Base-by-base conservation (phyloP, 1,140 invertebrate species). In the Armadillidium nasatum region DNA sequence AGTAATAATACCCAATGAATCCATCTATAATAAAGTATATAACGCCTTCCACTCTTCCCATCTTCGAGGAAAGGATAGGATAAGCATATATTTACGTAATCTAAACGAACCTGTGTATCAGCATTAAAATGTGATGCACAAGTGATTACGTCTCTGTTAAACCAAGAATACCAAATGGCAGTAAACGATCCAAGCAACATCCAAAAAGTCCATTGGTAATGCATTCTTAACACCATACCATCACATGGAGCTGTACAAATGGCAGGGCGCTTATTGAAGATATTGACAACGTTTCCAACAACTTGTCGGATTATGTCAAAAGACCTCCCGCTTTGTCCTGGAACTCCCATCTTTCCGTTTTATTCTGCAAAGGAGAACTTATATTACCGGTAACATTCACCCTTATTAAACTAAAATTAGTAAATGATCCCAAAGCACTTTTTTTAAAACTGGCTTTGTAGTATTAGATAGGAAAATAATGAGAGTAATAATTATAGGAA, bases 151-250 rank as follows among this genome's bases (percentile, higher is more conserved):
- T 75, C 73, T 67, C 73, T 75, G 60, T 75, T 46, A 54, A 75
- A 75, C 73, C 73, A 75, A 10, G 54, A 68, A 44, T 75, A 75
- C 73, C 73, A 75, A 33, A 75, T 66, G 44, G 73, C 73, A 21
- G 73, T 60, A 44, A 75, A 75, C n/a, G 46, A 44, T 67, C 73
- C 73, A 10, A 75, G 66, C 66, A 75, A 68, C 13, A 68, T 54
- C 73, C 73, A 75, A 45, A 75, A 75, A 7, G 73, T 75, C 73
- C 73, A 75, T n/a, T 75, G 73, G 54, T 75, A 75, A 23, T 75
- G 73, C 73, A 75, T 75, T 54, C 68, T 75, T 22, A 75, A 60
- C 68, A 75, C 73, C 73, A 75, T 75, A 60, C 73, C 73, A 75
- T 75, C 73, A 54, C 73, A 75, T 60, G 73, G 73, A 10, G 73